phyloP scores from a whole-genome alignment of 2,113 vertebrate genomes.

The Erythrocercus mccallii region DNA sequence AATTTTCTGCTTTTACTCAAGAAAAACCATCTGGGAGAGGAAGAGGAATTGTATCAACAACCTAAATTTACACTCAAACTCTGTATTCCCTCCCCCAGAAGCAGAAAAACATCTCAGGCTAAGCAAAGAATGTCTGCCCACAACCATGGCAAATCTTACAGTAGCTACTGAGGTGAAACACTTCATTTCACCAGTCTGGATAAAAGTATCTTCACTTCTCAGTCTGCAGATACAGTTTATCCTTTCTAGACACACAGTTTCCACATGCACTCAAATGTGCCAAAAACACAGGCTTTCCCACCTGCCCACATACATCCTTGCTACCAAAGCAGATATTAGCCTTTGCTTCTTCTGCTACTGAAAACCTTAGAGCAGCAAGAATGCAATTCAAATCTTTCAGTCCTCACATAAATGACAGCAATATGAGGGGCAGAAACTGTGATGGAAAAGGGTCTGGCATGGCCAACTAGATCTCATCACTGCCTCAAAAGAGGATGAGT shows the following conservation, averaged over 20 bases:
- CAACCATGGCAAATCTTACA: neutral
- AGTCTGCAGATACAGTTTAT: neutral
- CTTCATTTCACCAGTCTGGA: neutral
- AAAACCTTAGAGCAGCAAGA: neutral
- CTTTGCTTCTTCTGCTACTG: neutral
- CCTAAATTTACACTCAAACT: neutral
- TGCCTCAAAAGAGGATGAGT: neutral
- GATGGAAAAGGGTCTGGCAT: neutral
- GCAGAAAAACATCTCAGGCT: neutral
- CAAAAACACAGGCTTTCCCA: conserved; percentile 12
- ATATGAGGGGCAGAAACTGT: accelerated
- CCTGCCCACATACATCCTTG: neutral
- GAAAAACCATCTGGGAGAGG: neutral
- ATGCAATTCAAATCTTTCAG: neutral
- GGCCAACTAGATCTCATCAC: neutral
- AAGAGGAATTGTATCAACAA: neutral
- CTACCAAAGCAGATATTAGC: neutral
- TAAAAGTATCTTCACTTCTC: neutral
- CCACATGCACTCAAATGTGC: neutral
- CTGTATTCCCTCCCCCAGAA: neutral
- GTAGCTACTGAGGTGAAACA: neutral
- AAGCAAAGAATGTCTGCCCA: neutral
- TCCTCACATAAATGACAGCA: neutral
- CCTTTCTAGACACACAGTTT: neutral
- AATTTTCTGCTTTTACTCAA: neutral